Evolutionary conservation across 2,113 vertebrate genomes (phyloP).

Genomic region (Pterocles burchelli): DNA sequence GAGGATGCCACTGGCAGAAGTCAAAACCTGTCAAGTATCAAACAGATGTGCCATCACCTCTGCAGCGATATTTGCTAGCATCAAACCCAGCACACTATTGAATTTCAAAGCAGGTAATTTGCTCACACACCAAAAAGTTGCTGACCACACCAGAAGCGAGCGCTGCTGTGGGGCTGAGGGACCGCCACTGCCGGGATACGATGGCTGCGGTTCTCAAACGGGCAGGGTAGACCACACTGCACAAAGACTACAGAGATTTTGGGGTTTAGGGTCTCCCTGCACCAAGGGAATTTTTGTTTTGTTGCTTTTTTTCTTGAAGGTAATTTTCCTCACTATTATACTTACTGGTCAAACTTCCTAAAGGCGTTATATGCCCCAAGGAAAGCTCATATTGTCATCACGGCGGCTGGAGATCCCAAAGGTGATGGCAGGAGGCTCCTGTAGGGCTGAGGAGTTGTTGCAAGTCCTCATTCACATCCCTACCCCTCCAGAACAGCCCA

Average conservation of each 20-base stretch:
- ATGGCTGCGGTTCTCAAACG: accelerated
- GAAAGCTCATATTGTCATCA: neutral
- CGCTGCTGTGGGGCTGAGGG: neutral
- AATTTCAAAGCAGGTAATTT: neutral
- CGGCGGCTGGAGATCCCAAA: neutral
- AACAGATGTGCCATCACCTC: neutral
- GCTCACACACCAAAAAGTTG: neutral
- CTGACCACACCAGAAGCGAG: too few relatives aligned
- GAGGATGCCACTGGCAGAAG: neutral
- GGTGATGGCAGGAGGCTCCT: neutral
- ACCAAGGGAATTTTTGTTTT: too few relatives aligned
- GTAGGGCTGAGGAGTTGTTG: neutral
- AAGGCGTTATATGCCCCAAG: neutral
- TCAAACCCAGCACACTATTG: neutral
- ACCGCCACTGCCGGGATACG: accelerated
- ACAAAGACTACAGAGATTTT: too few relatives aligned
- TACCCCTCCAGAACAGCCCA: neutral
- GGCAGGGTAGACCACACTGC: neutral
- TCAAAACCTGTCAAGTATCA: neutral
- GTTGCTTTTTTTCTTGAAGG: neutral
- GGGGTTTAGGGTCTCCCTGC: neutral
- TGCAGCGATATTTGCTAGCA: neutral
- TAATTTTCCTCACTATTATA: neutral
- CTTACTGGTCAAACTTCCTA: neutral
- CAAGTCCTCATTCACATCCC: neutral